Percentiles rank a stretch among this genome's conserved stretches.
These are phyloP conservation scores for Bungarus multicinctus DNA, from an alignment of 2,113 vertebrate species.

Conservation along the genomic window DNA sequence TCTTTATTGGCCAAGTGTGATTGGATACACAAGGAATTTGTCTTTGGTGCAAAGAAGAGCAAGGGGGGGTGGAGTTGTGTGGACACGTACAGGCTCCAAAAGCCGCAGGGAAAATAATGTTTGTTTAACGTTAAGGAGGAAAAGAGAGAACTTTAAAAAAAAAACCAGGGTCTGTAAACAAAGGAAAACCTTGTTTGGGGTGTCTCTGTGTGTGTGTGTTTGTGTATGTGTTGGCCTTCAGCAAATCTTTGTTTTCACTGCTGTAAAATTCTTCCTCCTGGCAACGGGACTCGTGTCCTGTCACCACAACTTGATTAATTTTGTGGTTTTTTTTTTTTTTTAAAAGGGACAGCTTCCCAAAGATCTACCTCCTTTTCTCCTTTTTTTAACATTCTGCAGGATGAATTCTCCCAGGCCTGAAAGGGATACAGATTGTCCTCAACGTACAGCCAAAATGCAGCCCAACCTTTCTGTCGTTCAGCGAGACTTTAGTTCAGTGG, in stretches of 20 bases:
- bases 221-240: slow-evolving; percentile 21
- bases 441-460: no score
- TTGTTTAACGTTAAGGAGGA: not conserved
- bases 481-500: no score
- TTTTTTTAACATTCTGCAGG: not conserved
- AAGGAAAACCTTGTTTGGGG: not conserved
- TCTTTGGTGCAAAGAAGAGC: not conserved
- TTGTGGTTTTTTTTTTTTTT: not conserved
- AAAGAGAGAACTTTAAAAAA: slow-evolving; percentile 22
- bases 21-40: no score
- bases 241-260: slow-evolving; percentile 17
- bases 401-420: not conserved
- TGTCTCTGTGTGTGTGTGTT: not conserved
- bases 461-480: no score
- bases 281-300: not conserved
- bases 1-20: no score
- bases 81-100: slow-evolving; percentile 30
- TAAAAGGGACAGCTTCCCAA: not conserved
- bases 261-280: not conserved
- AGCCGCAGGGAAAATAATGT: not conserved
- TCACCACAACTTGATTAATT: not conserved
- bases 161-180: slow-evolving; percentile 18
- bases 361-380: not conserved
- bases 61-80: slow-evolving; percentile 34
- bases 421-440: not conserved